Evolutionary conservation across 2,113 vertebrate genomes (phyloP), one percentile per base, ranked within the genome.

Genomic region (Pterocles gutturalis): DNA sequence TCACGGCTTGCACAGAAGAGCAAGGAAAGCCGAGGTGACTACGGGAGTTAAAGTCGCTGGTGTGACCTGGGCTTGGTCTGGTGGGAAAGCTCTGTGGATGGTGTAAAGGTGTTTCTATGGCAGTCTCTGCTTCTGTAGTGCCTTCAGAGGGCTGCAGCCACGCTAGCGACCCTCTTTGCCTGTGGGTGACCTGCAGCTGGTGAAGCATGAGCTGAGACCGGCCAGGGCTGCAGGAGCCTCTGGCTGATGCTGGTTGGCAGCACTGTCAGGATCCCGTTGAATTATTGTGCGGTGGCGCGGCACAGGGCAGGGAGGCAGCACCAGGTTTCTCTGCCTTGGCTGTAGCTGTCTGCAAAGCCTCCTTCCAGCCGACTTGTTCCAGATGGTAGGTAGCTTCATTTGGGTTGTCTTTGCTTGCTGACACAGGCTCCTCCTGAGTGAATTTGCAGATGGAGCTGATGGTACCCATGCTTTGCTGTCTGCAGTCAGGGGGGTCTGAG

Each of bases 101-200:
- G 22, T 18, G 13, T 45, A 6, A 78, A 65, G n/a, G 33, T 31
- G 11, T 25, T 51, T 16, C 41, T 49, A 2, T 17, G 48, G 26
- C 38, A 41, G 9, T 41, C 38, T 41, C 38, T 41, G 38, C 38
- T 18, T 8, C 33, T 31, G 18, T 41, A 41, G 20, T 13, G 13
- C 62, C 29, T 58, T 46, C n/a, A 3, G 55, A 38, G 34, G 51
- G 8, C 4, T 26, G 18, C 18, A 25, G 53, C 25, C 48, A 72
- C 1, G 2, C 10, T 5, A 25, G 53, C 57, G 13, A 18, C 5
- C 25, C 0, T 3, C 8, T 88, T 16, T 18, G 31, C 17, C 31
- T n/a, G 10, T 20, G 34, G 71, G 4, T 69, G 49, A n/a, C 57
- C 28, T 33, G 58, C 33, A 34, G 66, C 31, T 1, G 3, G 9